These are phyloP conservation scores for Drosophila obscura DNA, from an alignment of 1,140 invertebrate genomes.

Conservation along the genomic window DNA sequence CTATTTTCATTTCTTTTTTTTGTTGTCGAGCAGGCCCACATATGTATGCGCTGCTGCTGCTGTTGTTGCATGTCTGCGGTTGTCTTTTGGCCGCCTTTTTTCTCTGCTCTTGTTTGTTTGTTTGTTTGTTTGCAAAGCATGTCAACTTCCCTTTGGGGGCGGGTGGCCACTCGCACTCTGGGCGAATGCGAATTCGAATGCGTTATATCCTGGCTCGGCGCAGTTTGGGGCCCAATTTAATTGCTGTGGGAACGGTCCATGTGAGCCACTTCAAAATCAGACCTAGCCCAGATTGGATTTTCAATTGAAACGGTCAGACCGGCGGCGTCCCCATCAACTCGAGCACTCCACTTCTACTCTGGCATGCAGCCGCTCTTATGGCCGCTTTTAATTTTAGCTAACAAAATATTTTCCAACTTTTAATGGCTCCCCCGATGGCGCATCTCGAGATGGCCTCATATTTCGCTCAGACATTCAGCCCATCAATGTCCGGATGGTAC, in stretches of 20 bases:
- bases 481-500: too few species aligned
- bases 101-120: slow-evolving; percentile 57
- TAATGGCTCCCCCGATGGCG: slow-evolving; percentile 64
- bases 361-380: slow-evolving; percentile 11
- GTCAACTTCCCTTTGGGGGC: slow-evolving; percentile 57
- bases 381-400: slow-evolving; percentile 62
- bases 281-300: slow-evolving; percentile 72
- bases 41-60: slow-evolving; percentile 39
- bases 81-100: slow-evolving; percentile 73
- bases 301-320: slow-evolving; percentile 73
- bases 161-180: neutral
- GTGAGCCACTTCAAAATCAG: slow-evolving; percentile 71
- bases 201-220: slow-evolving; percentile 64
- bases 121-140: slow-evolving; percentile 77
- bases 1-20: neutral
- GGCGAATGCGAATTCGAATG: slow-evolving; percentile 15
- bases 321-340: slow-evolving; percentile 13
- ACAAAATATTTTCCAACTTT: slow-evolving; percentile 75
- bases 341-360: neutral
- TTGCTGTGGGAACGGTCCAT: slow-evolving; percentile 79
- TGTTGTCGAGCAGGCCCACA: slow-evolving; percentile 41
- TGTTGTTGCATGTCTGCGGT: slow-evolving; percentile 69
- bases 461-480: slow-evolving; percentile 16
- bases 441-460: slow-evolving; percentile 36
- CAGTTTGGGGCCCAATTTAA: slow-evolving; percentile 69